These are phyloP conservation scores for Neodon shergylaensis DNA, from an alignment of 2,113 vertebrate genomes.

Conservation along the genomic window DNA sequence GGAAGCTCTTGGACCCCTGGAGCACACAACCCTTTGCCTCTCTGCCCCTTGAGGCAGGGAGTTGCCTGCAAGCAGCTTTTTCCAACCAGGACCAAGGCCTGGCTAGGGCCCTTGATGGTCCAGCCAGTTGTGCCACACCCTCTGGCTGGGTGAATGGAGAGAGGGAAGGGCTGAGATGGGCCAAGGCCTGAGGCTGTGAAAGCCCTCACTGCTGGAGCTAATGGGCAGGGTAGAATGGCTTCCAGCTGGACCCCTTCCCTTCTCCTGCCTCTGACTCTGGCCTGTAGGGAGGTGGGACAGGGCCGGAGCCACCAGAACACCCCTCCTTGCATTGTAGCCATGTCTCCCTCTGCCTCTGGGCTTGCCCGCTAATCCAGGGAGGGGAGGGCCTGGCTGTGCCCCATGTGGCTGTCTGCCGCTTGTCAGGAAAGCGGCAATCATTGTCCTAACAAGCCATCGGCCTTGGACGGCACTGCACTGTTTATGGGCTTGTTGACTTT, in stretches of 20 bases:
- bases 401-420: not conserved
- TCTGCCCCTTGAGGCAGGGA: slow-evolving; percentile 39
- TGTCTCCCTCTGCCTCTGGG: not conserved
- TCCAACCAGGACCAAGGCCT: slow-evolving; percentile 46
- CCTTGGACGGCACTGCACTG: not conserved
- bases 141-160: slow-evolving; percentile 40
- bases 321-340: not conserved
- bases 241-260: not conserved
- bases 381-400: not conserved
- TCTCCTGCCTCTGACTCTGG: not conserved
- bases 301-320: not conserved
- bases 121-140: slow-evolving; percentile 70
- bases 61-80: slow-evolving; percentile 41
- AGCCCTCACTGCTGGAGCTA: not conserved
- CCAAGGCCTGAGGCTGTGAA: not conserved
- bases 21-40: not conserved
- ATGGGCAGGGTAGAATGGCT: not conserved
- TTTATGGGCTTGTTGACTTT: not conserved
- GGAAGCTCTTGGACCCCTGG: not conserved
- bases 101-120: slow-evolving; percentile 31
- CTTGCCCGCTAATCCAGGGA: not conserved
- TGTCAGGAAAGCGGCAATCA: not conserved
- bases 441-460: not conserved
- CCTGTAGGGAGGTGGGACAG: not conserved
- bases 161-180: not conserved